Evolutionary conservation across 2,888 invertebrate species (phyloP).

Genomic region (Drosophila macrothrix): DNA sequence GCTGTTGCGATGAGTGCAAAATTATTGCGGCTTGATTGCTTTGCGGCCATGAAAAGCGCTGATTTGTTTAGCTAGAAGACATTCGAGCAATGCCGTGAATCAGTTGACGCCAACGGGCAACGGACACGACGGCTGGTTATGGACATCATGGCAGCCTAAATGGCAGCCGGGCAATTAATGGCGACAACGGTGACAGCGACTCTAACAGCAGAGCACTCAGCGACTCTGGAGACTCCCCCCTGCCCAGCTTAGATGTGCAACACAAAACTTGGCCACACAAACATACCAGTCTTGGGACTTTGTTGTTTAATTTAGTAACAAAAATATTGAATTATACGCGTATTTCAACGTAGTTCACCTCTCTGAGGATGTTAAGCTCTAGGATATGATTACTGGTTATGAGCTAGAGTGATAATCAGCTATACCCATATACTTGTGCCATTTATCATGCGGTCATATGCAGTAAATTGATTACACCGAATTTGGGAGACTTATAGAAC

Average conservation of each 20-base stretch:
- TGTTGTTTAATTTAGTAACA: slow-evolving; percentile 26
- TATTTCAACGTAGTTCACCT: slow-evolving; percentile 9
- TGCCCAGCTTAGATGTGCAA: slow-evolving; percentile 10
- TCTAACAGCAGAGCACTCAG: slow-evolving; percentile 1
- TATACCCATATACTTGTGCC: no score
- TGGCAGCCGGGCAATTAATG: slow-evolving; percentile 70
- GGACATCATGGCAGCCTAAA: slow-evolving; percentile 52
- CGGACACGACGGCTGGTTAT: slow-evolving; percentile 21
- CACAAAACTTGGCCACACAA: slow-evolving; percentile 17
- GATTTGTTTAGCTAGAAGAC: slow-evolving; percentile 70
- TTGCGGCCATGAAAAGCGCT: slow-evolving; percentile 70
- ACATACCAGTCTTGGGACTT: slow-evolving; percentile 15
- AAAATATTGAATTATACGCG: slow-evolving; percentile 40
- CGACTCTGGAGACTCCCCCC: neutral
- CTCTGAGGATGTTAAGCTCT: neutral
- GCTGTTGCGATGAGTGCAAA: slow-evolving; percentile 62
- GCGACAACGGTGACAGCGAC: slow-evolving; percentile 17
- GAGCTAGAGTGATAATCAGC: neutral
- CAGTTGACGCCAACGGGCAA: slow-evolving; percentile 23
- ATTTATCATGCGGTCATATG: neutral
- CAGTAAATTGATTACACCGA: neutral
- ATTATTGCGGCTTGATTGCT: slow-evolving; percentile 77
- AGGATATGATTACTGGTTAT: neutral
- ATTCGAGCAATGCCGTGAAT: slow-evolving; percentile 19
- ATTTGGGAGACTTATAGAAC: neutral